Evolutionary conservation across 35 echinoderm and acorn worm species (phyloP), one percentile per base, ranked within the genome.

Genomic region (Anneissia japonica): DNA sequence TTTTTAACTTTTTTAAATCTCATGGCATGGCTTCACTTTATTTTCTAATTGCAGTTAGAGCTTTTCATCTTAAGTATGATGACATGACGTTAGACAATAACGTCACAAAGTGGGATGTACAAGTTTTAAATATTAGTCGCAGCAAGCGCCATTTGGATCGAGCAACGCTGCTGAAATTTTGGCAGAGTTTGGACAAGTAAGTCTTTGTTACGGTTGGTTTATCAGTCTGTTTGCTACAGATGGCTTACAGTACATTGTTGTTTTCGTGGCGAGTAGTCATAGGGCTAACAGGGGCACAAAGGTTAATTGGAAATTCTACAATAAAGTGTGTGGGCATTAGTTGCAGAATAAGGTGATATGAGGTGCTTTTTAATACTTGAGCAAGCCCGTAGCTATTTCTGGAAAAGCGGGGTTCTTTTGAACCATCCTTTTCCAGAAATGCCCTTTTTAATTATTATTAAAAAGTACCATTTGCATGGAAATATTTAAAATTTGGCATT

Each of bases 161-260:
- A 86, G 95, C 95, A 55, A 86, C 76, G 12, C 82, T 97, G 16
- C 88, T 93, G 37, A 93, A 89, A 72, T 97, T 97, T 86, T 97
- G 95, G 95, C 81, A 97, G 46, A 79, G 89, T 21, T 74, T 97
- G 30, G 95, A 97, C 82, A 97, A 93, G 95, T 97, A 74, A 88
- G 95, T 93, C n/a, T 40, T 75, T 75, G 35, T 7, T 9, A 75
- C 28, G 0, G 21, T 43, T 31, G 3, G 26, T 26, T 39, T 82
- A 3, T 40, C 3, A 0, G 39, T 38, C 1, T 40, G 23, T 38
- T 35, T 82, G 23, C n/a, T n/a, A n/a, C n/a, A n/a, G n/a, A n/a
- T n/a, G n/a, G n/a, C n/a, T n/a, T n/a, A 13, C 12, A 12, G n/a
- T 64, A n/a, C n/a, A 13, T n/a, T 12, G n/a, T 64, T 13, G n/a